Base-by-base conservation (phyloP, 2,888 invertebrate genomes). In the Drosophila gaucha region DNA sequence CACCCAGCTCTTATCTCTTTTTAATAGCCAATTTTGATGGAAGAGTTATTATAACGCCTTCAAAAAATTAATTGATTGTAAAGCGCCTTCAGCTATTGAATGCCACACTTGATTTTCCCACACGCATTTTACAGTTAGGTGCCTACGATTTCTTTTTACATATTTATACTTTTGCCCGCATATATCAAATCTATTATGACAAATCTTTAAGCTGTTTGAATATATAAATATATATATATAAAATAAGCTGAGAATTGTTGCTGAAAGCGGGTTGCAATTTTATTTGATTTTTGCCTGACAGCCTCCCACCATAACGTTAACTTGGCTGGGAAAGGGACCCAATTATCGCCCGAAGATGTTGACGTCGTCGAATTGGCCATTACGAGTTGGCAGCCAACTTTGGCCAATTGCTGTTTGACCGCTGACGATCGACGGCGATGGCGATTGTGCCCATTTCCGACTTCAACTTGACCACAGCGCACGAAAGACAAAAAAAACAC, bases 371-470 rank as follows among this genome's bases (percentile, higher is more conserved):
- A 74, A 59, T 75, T 67, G 64, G 59, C 76, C 59, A 75, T 59
- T 70, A 74, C 58, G 35, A 46, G 38, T 52, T 39, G 47, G 41
- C 68, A 62, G 30, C 33, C 56, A 68, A 50, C 50, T 65, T 59
- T 60, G 65, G 60, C 65, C 74, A 65, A 73, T 70, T 58, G 70
- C 74, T 47, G 75, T 59, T 67, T 72, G 71, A 74, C 75, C 79
- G 71, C 70, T 74, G 78, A 73, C 67, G 69, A 78, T 67, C 79
- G 66, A 66, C 71, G 46, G 46, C 60, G 41, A 44, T 46, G 56
- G 47, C 49, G 44, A 51, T 78, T 78, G 85, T 82, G 82, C 80
- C 82, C 86, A 82, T 82, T 82, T 82, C 83, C 82, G 83, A 85
- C 82, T 75, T 74, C 85, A 82, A 75, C 82, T 80, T 82, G 82